These are phyloP conservation scores for Chymomyza fuscimana DNA, from an alignment of 2,888 invertebrate genomes.

Conservation along the genomic window DNA sequence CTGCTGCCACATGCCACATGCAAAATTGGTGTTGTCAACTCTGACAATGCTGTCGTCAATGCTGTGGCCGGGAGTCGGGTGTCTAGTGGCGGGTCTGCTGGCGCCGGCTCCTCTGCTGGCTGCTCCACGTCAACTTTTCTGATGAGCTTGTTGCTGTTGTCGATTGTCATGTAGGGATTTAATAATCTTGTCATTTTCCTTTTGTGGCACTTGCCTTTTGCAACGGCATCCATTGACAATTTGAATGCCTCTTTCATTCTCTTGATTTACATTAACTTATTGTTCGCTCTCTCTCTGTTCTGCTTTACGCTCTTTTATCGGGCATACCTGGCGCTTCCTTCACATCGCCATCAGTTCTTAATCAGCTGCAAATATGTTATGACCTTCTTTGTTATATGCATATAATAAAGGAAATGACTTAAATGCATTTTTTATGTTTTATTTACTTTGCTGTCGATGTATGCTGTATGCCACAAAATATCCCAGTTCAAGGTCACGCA, in stretches of 20 bases:
- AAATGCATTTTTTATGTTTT: conserved; percentile 57
- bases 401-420: conserved; percentile 37
- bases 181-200: conserved; percentile 59
- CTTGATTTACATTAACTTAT: conserved; percentile 62
- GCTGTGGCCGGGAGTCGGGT: conserved; percentile 28
- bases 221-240: conserved; percentile 45
- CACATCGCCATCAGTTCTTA: not conserved
- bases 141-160: conserved; percentile 24
- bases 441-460: conserved; percentile 23
- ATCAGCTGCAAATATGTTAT: not conserved
- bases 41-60: conserved; percentile 60
- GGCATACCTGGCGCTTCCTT: not conserved
- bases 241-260: conserved; percentile 52
- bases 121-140: conserved; percentile 15
- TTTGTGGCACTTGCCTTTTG: conserved; percentile 12
- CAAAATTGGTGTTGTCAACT: conserved; percentile 47
- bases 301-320: not conserved
- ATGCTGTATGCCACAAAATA: not conserved
- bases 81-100: conserved; percentile 16
- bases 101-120: conserved; percentile 9
- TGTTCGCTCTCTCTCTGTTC: conserved; percentile 25
- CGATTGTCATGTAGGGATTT: conserved; percentile 67
- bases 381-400: conserved; percentile 17
- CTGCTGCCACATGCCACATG: conserved; percentile 29
- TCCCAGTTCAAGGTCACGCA: not conserved